Base-by-base conservation (phyloP, 1,140 invertebrate species). In the Tetragnatha versicolor region DNA sequence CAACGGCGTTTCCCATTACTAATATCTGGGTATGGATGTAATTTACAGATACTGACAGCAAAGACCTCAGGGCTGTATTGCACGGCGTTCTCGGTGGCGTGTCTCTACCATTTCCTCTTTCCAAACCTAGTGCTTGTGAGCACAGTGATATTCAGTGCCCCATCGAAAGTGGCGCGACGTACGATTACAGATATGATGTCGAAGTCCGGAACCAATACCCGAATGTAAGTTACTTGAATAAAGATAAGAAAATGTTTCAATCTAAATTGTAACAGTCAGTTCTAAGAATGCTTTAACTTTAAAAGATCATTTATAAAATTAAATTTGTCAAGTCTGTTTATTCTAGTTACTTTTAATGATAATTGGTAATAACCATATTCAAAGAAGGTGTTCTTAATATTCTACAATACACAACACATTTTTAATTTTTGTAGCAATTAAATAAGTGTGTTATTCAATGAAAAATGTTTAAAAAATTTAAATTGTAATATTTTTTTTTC, bases 21-120 rank as follows among this genome's bases (percentile, higher is more conserved):
- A 3, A 45, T 14, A n/a, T 45, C n/a, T 14, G 12, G 49, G n/a
- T 51, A 7, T 3, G 10, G 25, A 51, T 51, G 25, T 37, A 22
- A n/a, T 22, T 70, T 70, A 53, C n/a, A 79, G 76, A 69, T 35
- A 79, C 63, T 25, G 76, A 68, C 1, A 79, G 63, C 20, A 42
- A 69, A 47, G 47, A 10, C 7, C n/a, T 69, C 17, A 79, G 20
- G n/a, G 35, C 90, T 2, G 88, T 90, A 2, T 90, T 92, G 0
- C 90, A 93, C 85, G 92, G 92, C 4, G 86, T 92, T 42, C 86
- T 94, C 25, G 86, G 89, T 84, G 90, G 89, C 58, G 83, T 93
- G n/a, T 89, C 91, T 2, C 86, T 93, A 73, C 91, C 92, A 27
- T 94, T 93, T 83, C 89, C 89, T 17, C 81, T 93, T 76, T 84